Conservation (phyloP, 2,797 vertebrate species). For the Clarias pachynema region DNA sequence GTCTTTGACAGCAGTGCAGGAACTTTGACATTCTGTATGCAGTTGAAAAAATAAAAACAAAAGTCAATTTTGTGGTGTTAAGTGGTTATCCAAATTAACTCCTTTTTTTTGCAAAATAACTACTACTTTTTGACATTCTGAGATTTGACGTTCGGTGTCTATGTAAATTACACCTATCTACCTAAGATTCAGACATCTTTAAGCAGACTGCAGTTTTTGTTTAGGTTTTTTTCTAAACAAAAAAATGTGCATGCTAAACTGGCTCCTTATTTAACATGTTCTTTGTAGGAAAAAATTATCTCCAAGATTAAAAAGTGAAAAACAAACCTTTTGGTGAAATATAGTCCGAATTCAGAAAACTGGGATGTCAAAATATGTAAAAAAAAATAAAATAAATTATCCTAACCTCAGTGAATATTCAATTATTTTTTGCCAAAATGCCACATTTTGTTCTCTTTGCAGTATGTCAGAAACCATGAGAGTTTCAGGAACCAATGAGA, state of each 20-base stretch:
- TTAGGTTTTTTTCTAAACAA: neutral
- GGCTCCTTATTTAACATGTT: neutral
- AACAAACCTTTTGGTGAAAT: neutral
- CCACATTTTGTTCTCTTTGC: neutral
- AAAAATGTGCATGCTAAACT: neutral
- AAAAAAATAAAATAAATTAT: neutral
- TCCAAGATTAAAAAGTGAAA: neutral
- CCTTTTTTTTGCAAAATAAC: too few relatives aligned
- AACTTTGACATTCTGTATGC: neutral
- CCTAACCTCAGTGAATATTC: neutral
- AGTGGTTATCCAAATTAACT: neutral
- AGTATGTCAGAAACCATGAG: neutral
- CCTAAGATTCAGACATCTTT: neutral
- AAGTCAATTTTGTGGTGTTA: neutral
- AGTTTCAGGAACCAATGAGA: neutral
- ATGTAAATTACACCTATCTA: neutral
- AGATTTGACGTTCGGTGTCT: neutral
- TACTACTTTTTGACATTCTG: neutral
- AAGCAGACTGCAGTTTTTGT: neutral
- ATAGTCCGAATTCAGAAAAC: neutral
- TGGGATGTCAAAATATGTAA: neutral
- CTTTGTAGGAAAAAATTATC: neutral
- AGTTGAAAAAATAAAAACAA: neutral
- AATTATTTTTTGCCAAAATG: neutral
- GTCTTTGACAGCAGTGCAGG: neutral